These are phyloP conservation scores for Belgica antarctica DNA, from an alignment of 2,888 invertebrate species.

Conservation along the genomic window DNA sequence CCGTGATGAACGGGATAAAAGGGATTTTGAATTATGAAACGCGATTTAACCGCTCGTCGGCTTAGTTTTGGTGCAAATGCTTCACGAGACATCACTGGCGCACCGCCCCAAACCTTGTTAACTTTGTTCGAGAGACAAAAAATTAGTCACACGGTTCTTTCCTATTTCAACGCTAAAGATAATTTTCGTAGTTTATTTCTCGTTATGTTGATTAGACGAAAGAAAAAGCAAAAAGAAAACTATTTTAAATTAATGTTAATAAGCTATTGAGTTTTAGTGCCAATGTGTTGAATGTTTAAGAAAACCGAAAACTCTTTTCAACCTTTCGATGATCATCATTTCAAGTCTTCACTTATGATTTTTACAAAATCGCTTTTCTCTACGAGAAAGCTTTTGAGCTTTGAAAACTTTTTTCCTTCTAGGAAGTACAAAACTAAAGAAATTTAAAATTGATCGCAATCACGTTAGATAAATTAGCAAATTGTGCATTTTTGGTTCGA, in stretches of 20 bases:
- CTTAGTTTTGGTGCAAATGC: too few species aligned
- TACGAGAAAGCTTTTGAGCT: neutral
- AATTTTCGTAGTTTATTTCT: constrained; percentile 3
- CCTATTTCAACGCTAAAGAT: neutral
- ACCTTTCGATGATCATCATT: constrained; percentile 1
- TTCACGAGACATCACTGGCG: too few species aligned
- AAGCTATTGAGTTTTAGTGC: constrained; percentile 20
- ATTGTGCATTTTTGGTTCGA: neutral
- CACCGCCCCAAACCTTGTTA: neutral
- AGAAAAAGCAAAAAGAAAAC: neutral
- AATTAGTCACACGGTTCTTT: neutral
- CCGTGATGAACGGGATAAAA: neutral
- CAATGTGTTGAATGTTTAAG: constrained; percentile 9
- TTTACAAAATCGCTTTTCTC: neutral
- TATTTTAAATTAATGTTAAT: constrained; percentile 20
- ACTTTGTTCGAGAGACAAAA: neutral
- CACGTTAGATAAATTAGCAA: neutral
- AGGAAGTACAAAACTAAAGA: constrained; percentile 13
- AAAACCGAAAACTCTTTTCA: neutral
- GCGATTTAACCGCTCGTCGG: too few species aligned
- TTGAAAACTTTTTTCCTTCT: neutral
- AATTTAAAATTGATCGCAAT: neutral
- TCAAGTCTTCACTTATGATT: neutral
- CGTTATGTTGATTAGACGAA: constrained; percentile 1
- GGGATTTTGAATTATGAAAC: neutral